Evolutionary conservation across 2,113 vertebrate species (phyloP).

Genomic region (Sceloporus tristichus): DNA sequence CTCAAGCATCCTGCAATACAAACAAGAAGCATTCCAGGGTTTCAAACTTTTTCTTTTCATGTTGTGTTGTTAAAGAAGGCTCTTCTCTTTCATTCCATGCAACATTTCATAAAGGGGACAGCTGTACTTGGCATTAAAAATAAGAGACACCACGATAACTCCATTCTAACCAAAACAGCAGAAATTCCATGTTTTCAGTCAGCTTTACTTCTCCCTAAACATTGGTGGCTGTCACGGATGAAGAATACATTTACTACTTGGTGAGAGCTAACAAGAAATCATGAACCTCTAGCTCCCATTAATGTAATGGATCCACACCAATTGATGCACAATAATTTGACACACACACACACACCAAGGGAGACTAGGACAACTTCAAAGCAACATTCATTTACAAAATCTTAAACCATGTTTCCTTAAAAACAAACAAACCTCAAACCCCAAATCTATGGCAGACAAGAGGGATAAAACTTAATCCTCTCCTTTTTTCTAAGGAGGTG

Average conservation of each 20-base stretch:
- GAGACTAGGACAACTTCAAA: not conserved
- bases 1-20: not conserved
- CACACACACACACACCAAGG: not conserved
- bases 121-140: not conserved
- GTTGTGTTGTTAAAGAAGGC: not conserved
- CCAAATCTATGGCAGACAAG: not conserved
- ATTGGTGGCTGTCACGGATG: not conserved
- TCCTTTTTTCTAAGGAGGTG: not conserved
- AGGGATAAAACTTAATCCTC: not conserved
- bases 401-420: not conserved
- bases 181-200: not conserved
- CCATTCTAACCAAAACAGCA: not conserved
- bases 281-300: not conserved
- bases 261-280: not conserved
- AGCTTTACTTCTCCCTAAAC: not conserved
- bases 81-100: not conserved
- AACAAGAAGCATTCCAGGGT: not conserved
- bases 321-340: not conserved
- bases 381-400: not conserved
- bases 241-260: conserved; percentile 13
- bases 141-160: not conserved
- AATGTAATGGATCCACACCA: not conserved
- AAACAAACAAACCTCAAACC: not conserved
- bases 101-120: not conserved
- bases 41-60: not conserved